These are phyloP conservation scores for Trichomycterus rosablanca DNA, from an alignment of 2,113 vertebrate species.

Conservation along the genomic window DNA sequence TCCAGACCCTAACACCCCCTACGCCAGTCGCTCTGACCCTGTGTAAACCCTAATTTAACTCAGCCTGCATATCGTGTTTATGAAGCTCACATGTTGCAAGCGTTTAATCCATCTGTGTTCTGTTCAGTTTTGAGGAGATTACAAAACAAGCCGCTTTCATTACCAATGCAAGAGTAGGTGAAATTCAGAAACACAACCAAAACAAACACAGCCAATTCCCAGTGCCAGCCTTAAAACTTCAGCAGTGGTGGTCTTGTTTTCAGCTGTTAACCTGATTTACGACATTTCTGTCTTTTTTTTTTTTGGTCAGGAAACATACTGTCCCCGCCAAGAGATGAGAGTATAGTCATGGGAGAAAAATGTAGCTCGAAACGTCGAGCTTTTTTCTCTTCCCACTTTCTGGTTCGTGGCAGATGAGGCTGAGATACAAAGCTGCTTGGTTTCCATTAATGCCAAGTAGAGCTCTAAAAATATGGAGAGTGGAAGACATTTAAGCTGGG, in stretches of 20 bases:
- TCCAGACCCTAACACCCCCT: slow-evolving; percentile 71
- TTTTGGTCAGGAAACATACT: slow-evolving; percentile 35
- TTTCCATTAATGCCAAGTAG: slow-evolving; percentile 39
- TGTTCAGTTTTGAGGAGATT: slow-evolving; percentile 71
- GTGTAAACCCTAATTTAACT: slow-evolving; percentile 85
- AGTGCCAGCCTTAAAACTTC: slow-evolving; percentile 53
- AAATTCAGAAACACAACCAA: slow-evolving; percentile 31
- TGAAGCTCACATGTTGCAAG: slow-evolving; percentile 59
- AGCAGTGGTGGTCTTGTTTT: slow-evolving; percentile 55
- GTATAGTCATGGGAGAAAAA: slow-evolving; percentile 44
- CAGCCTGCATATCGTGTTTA: slow-evolving; percentile 73
- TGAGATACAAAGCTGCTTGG: slow-evolving; percentile 41
- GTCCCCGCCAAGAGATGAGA: slow-evolving; percentile 42
- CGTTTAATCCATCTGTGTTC: slow-evolving; percentile 75
- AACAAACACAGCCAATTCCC: slow-evolving; percentile 47
- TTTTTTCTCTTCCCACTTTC: slow-evolving; percentile 11
- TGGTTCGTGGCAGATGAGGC: slow-evolving; percentile 41
- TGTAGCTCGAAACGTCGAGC: too few species aligned
- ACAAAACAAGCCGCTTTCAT: slow-evolving; percentile 63
- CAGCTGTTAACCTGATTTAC: slow-evolving; percentile 53
- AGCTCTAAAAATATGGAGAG: slow-evolving; percentile 43
- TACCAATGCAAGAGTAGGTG: slow-evolving; percentile 54
- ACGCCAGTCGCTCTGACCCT: slow-evolving; percentile 61
- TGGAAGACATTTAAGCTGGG: slow-evolving; percentile 46
- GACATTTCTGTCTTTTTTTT: slow-evolving; percentile 31